Evolutionary conservation across 2,113 vertebrate species (phyloP).

Genomic region (Notiomystis cincta): DNA sequence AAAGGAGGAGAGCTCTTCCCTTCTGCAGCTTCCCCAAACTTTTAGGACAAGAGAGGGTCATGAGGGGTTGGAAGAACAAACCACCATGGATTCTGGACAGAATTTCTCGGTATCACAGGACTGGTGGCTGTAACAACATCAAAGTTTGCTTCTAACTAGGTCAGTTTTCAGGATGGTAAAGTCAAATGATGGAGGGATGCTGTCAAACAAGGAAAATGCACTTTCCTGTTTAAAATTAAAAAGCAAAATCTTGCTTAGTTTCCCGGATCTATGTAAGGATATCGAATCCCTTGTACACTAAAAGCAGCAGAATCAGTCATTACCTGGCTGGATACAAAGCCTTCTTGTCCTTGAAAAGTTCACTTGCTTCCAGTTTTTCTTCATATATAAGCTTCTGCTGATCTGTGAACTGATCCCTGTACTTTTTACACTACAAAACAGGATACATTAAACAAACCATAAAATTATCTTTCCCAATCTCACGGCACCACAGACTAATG

Average conservation of each 20-base stretch:
- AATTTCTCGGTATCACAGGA: not conserved
- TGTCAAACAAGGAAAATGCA: not conserved
- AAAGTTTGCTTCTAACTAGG: not conserved
- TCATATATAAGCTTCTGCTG: constrained; percentile 92
- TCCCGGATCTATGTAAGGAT: not conserved
- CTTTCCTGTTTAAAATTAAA: not conserved
- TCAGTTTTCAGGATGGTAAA: not conserved
- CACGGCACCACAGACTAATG: not conserved
- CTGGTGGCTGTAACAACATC: not conserved
- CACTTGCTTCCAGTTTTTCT: constrained; percentile 95
- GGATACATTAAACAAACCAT: not conserved
- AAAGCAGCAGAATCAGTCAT: not conserved
- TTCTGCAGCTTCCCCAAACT: not conserved
- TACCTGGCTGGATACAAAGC: constrained; percentile 95
- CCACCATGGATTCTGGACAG: not conserved
- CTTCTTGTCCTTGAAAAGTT: constrained; percentile 98
- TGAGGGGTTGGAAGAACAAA: not conserved
- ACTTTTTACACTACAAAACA: constrained; percentile 90
- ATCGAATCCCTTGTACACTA: not conserved
- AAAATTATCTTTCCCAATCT: not conserved
- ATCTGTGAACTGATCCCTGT: constrained; percentile 91
- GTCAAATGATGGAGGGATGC: not conserved
- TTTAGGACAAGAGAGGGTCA: not conserved
- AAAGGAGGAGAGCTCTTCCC: not conserved
- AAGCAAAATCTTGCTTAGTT: not conserved